Base-by-base conservation (phyloP, 2,113 vertebrate genomes). In the Calidris pugnax region DNA sequence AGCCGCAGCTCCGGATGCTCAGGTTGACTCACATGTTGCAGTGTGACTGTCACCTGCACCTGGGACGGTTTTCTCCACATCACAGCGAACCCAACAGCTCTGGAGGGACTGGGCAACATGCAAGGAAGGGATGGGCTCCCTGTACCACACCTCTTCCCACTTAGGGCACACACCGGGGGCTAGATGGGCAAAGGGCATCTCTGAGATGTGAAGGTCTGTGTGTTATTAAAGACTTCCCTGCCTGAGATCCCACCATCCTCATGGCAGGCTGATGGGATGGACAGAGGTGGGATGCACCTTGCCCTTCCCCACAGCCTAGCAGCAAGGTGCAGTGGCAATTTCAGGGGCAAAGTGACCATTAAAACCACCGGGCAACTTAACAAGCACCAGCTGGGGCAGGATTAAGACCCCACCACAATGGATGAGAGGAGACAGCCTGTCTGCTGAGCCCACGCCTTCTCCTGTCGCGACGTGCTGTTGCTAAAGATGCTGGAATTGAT, bases 401-500 rank as follows among this genome's bases (percentile, higher is more conserved):
- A 21, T 69, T 83, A 56, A 76, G 87, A 39, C 12, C 45, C 18
- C 33, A 47, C 20, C 0, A 2, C 41, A 17, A 6, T 0, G 15
- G 30, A 13, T 62, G 35, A 45, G 59, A 47, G 50, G 51, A 92
- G 47, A 69, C 56, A 76, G 47, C 20, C 64, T 5, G 28, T 30
- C 73, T 79, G 71, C 24, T 26, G n/a, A 89, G 47, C 62, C 23
- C 37, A 63, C 5, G 1, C 18, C n/a, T 66, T 10, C 69, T 89
- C 56, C 69, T 4, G 2, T 26, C 6, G 1, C 4, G 1, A 37
- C 0, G 4, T 16, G 60, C 33, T 64, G 62, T 39, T 89, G 45
- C 50, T 95, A 85, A 95, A 94, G 87, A 73, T 66, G 66, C 73
- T n/a, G 87, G 66, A 89, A 94, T 43, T 91, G 45, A 82, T 87